Evolutionary conservation across 2,113 vertebrate species (phyloP), one percentile per base, ranked within the genome.

Genomic region (Ondatra zibethicus): DNA sequence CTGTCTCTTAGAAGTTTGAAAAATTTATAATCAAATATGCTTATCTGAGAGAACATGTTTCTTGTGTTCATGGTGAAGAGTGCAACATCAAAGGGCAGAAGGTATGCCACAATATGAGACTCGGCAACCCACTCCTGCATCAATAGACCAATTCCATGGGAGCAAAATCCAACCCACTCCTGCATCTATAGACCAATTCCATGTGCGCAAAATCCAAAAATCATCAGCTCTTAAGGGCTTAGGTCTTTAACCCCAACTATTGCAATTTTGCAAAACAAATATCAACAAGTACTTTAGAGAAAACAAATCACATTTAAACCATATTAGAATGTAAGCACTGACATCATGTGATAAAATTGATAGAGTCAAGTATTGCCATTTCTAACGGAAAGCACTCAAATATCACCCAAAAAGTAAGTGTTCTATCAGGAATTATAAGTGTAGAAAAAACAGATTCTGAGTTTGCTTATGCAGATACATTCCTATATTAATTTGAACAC

Each of bases 271-370:
- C 1, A 50, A 70, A 70, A 36, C 27, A 65, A 85, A 31, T 31
- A 12, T 45, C 13, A 66, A 27, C 14, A 42, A 21, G 63, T 19
- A 39, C 5, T 23, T 81, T 70, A n/a, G 16, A 14, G n/a, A 47
- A 17, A n/a, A 52, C 33, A 81, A 31, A 33, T 25, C 47, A 88
- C 2, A 55, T 39, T 23, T 29, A 88, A 88, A 55, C 14, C 23
- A 39, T 12, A 73, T 7, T 10, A 72, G 82, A 98, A 99, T 31
- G 10, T 86, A 86, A 66, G 17, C 2, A 4, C 66, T 33, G 29
- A 65, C 16, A 31, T 47, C 27, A 47, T 66, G 7, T 42, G 27
- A 63, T 82, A 3, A 84, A 6, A 58, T 21, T 58, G 58, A 58
- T 2, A 21, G 16, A 36, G 19, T 80, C 29, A 63, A 86, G 9